Evolutionary conservation across 2,113 vertebrate genomes (phyloP), one percentile per base, ranked within the genome.

Genomic region (Romanogobio albipinnatus): DNA sequence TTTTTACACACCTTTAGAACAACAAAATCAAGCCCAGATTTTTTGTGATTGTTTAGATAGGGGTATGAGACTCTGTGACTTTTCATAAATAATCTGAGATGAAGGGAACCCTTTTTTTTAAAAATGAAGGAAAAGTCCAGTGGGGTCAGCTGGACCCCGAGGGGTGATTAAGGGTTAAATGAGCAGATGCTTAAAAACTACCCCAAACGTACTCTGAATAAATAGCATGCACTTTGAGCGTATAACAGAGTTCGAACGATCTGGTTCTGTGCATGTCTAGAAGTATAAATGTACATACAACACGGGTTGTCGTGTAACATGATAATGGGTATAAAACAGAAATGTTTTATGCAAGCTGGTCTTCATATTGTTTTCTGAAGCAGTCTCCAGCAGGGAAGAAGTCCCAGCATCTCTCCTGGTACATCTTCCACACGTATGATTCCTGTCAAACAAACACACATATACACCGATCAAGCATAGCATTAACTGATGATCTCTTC

Each of bases 341-440:
- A 33, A 7, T 19, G 8, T 19, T 49, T 83, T 93, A 95, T 58
- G 91, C 94, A 47, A 95, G 93, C 59, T 93, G 94, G 91, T 95
- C 94, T 86, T 95, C 94, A 78, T 94, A 95, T 78, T 95, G 94
- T 88, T 95, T 95, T 82, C 94, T 92, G 87, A 95, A 95, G 89
- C 94, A 95, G 88, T 95, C 94, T 70, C 94, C 94, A 84, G 94
- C 94, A 14, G 94, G 94, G 80, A 92, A 95, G 87, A 95, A 95
- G 86, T 95, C 94, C 94, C 94, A 95, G 76, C 92, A 93, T 51
- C 94, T 90, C 87, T 95, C 94, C 89, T 95, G 94, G 90, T 95
- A 95, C 94, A 95, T 95, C 89, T 95, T 95, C 94, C 94, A 95
- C 70, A 95, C 94, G 7, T 95, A 94, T 0, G 94, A 95, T 91